phyloP scores from a whole-genome alignment of 1,140 invertebrate genomes.

The Anthonomus grandis region DNA sequence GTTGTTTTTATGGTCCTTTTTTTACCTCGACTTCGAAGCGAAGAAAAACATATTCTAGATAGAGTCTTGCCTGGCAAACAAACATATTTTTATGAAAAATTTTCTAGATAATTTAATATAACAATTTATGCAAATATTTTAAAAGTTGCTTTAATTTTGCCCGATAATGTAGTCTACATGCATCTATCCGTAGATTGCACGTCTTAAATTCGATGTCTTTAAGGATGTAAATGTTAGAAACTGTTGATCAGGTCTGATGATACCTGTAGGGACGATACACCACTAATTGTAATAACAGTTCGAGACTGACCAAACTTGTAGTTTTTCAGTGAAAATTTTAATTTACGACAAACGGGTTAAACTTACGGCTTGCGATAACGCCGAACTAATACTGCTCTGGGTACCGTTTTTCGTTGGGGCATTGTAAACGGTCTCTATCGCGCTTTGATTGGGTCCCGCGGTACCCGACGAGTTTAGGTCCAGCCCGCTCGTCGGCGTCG shows the following conservation, averaged over 20 bases:
- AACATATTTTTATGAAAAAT: too few species aligned
- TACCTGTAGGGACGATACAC: neutral
- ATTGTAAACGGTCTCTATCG: slow-evolving; percentile 39
- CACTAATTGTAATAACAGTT: too few species aligned
- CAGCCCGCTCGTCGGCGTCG: slow-evolving; percentile 31
- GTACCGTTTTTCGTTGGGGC: slow-evolving; percentile 37
- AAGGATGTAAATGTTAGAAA: too few species aligned
- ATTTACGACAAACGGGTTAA: neutral
- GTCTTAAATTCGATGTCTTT: neutral
- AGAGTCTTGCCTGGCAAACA: too few species aligned
- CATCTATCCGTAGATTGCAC: neutral
- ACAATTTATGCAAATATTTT: neutral
- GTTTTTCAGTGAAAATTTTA: neutral
- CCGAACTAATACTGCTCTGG: slow-evolving; percentile 48
- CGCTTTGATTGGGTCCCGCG: slow-evolving; percentile 28
- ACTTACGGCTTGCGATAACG: slow-evolving; percentile 47
- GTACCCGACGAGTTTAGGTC: slow-evolving; percentile 35
- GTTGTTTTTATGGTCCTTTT: too few species aligned
- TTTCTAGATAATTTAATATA: too few species aligned
- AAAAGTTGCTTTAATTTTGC: too few species aligned
- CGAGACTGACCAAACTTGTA: too few species aligned
- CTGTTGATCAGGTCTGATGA: too few species aligned
- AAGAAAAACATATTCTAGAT: too few species aligned
- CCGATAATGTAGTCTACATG: too few species aligned
- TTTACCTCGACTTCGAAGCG: too few species aligned